These are phyloP conservation scores for Hydrozoanthus gracilis DNA, from an alignment of 92 coral and sea anemone genomes.

Conservation along the genomic window DNA sequence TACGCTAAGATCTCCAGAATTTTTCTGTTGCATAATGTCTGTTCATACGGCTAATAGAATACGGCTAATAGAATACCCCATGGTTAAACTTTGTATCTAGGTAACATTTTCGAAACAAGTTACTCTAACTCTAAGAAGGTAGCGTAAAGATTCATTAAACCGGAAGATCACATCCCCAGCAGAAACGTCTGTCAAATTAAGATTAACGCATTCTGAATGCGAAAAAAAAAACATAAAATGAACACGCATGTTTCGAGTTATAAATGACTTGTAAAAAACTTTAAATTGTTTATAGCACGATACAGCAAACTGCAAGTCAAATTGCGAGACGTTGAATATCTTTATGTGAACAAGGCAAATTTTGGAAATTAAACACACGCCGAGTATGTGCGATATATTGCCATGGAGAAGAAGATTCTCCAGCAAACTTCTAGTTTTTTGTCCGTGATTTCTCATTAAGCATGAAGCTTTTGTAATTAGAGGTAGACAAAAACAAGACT, in stretches of 20 bases:
- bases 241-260: background rate
- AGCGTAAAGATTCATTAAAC: slow-evolving; percentile 39
- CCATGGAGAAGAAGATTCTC: slow-evolving; percentile 17
- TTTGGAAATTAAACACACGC: slow-evolving; percentile 8
- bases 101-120: background rate
- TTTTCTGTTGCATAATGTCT: slow-evolving; percentile 15
- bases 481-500: slow-evolving; percentile 16
- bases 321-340: background rate
- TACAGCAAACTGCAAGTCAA: slow-evolving; percentile 22
- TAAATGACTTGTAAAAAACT: too few species aligned
- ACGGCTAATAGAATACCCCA: slow-evolving; percentile 12
- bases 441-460: slow-evolving; percentile 28
- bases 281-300: background rate
- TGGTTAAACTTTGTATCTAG: background rate
- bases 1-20: too few species aligned
- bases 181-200: slow-evolving; percentile 30
- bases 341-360: too few species aligned
- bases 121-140: background rate
- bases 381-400: background rate
- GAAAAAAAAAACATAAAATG: background rate
- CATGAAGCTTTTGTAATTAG: slow-evolving; percentile 11
- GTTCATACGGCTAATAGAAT: background rate
- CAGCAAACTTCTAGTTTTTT: background rate
- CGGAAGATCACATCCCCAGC: background rate
- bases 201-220: background rate